Evolutionary conservation across 2,797 vertebrate genomes (phyloP), one percentile per base, ranked within the genome.

Genomic region (Crocodylus rhombifer): DNA sequence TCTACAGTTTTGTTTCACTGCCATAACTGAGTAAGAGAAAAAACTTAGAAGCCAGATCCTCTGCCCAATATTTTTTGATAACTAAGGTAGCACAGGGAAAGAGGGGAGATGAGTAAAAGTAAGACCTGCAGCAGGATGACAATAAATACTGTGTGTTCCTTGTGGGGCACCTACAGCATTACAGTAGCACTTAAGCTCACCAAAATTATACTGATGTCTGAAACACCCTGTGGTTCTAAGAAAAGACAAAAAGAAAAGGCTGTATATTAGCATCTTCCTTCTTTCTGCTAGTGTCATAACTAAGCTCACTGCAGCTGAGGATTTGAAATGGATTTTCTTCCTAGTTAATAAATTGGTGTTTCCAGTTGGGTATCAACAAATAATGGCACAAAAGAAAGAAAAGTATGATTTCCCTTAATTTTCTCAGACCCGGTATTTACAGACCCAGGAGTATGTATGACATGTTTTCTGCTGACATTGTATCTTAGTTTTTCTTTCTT

Each of bases 391-490:
- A 21, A 23, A 2, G 11, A 51, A 14, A 55, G 42, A 51, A 79
- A 55, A 0, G 6, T 18, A 20, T 0, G 1, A 25, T n/a, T 58
- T 7, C 2, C 10, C 17, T 30, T 67, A 67, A 67, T 33, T 16
- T 9, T 51, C 42, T 51, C 42, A 51, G 33, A 67, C 17, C 10
- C n/a, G 20, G 26, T 18, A 67, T 67, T 67, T 67, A 67, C 16
- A 3, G 15, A 67, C 64, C 18, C 26, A 20, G 64, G 64, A 67
- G 18, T 30, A 30, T 16, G n/a, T 67, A 67, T 33, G 33, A 11
- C 42, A 51, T 61, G 56, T 57, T 3, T 25, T 77, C 33, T 36
- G 7, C 3, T 2, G 2, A 11, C 1, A 0, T 42, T 2, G 14
- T n/a, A 76, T 1, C 2, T 2, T 21, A 4, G 5, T 4, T 33